Evolutionary conservation across 2,888 invertebrate species (phyloP).

Genomic region (Euclidia mi): DNA sequence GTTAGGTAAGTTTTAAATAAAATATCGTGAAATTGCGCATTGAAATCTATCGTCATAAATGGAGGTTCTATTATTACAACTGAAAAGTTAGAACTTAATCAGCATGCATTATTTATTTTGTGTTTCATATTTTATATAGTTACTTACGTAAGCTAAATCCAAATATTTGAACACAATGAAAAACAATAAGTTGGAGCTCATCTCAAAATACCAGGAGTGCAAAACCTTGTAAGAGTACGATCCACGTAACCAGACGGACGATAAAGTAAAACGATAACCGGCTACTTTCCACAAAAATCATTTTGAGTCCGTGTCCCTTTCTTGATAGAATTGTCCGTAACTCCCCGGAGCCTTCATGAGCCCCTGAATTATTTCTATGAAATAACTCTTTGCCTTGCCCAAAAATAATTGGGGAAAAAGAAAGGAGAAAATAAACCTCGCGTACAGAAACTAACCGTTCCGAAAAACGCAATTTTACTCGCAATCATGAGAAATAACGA

Average conservation of each 20-base stretch:
- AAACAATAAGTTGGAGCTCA: slow-evolving; percentile 1
- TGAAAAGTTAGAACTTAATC: too few species aligned
- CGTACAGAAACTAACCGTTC: slow-evolving; percentile 63
- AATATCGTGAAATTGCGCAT: not conserved
- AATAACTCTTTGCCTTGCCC: slow-evolving; percentile 49
- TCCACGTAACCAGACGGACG: slow-evolving; percentile 45
- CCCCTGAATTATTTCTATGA: slow-evolving; percentile 56
- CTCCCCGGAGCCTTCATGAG: slow-evolving; percentile 50
- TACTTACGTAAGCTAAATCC: not conserved
- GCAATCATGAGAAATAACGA: slow-evolving; percentile 78
- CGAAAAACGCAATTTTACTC: slow-evolving; percentile 65
- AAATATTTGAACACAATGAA: not conserved
- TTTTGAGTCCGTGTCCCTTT: slow-evolving; percentile 55
- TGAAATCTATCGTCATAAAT: not conserved
- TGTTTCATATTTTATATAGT: too few species aligned
- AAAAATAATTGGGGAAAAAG: slow-evolving; percentile 60
- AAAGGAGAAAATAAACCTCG: slow-evolving; percentile 38
- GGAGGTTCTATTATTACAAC: too few species aligned
- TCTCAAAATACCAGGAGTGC: slow-evolving; percentile 33
- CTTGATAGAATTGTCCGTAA: slow-evolving; percentile 57
- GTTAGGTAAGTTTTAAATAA: slow-evolving; percentile 13
- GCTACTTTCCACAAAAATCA: slow-evolving; percentile 52
- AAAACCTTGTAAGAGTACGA: slow-evolving; percentile 41
- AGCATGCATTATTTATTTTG: too few species aligned
- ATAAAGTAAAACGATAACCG: slow-evolving; percentile 54